Percentiles rank a stretch among this genome's conserved stretches.
Conservation (phyloP, 2,888 invertebrate species). For the Limulus polyphemus region DNA sequence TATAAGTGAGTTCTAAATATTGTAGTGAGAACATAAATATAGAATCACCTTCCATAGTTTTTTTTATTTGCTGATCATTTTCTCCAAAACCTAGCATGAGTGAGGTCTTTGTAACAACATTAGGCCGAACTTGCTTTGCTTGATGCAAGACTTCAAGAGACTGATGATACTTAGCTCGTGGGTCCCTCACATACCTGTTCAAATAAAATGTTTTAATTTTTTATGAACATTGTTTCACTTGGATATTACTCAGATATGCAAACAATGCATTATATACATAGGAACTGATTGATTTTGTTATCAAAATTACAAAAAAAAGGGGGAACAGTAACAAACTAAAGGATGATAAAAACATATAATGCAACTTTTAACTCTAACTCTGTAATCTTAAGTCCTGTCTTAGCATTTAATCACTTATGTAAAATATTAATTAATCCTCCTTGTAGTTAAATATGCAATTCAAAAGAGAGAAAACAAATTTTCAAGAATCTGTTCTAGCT, state of each 20-base stretch:
- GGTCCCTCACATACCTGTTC: constrained; percentile 66
- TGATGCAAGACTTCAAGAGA: constrained; percentile 66
- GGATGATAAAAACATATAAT: too few species aligned
- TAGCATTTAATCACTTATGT: background rate
- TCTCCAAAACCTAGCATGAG: constrained; percentile 95
- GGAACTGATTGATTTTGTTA: too few species aligned
- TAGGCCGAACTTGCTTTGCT: constrained; percentile 65
- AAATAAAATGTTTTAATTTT: background rate
- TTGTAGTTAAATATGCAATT: background rate
- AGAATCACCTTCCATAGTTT: constrained; percentile 60
- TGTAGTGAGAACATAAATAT: background rate
- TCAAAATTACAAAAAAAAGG: too few species aligned
- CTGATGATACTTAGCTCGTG: constrained; percentile 80
- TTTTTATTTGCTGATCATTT: constrained; percentile 69
- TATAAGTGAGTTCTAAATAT: too few species aligned
- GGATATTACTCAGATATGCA: too few species aligned
- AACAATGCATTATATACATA: too few species aligned
- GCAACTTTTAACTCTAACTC: too few species aligned
- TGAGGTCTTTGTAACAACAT: constrained; percentile 88
- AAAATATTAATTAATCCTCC: background rate
- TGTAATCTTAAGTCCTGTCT: too few species aligned
- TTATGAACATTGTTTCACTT: too few species aligned
- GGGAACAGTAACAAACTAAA: too few species aligned
- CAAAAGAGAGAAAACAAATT: constrained; percentile 3
- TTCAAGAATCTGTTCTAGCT: background rate